phyloP scores from a whole-genome alignment of 1,140 invertebrate genomes.

The Sarcophaga peregrina region DNA sequence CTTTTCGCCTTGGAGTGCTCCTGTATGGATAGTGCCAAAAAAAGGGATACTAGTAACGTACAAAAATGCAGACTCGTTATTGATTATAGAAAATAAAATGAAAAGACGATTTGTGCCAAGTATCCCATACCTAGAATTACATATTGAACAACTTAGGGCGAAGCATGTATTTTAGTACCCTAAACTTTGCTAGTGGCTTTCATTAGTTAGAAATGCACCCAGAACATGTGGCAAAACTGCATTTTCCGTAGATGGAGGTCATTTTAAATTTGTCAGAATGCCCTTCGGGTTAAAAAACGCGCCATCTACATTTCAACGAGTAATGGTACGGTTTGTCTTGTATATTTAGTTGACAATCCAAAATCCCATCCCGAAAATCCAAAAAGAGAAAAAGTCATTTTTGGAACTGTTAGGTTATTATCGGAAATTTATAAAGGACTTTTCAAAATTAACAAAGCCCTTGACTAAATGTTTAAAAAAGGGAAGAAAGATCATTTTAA shows the following conservation, averaged over 20 bases:
- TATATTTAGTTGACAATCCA: not conserved
- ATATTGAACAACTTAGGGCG: constrained; percentile 39
- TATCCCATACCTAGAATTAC: constrained; percentile 41
- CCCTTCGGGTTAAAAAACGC: constrained; percentile 66
- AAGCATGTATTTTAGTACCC: constrained; percentile 37
- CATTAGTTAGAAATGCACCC: constrained; percentile 30
- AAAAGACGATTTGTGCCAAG: constrained; percentile 36
- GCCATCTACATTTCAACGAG: constrained; percentile 66
- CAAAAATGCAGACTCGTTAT: constrained; percentile 21
- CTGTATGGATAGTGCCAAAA: constrained; percentile 13
- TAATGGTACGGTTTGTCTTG: constrained; percentile 40
- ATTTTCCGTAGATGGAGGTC: constrained; percentile 62
- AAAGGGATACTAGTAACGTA: not conserved
- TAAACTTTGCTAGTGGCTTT: constrained; percentile 37
- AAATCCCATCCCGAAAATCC: too few species aligned
- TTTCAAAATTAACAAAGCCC: not conserved
- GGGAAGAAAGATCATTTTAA: constrained; percentile 3
- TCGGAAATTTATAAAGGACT: constrained; percentile 26
- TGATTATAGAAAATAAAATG: constrained; percentile 31
- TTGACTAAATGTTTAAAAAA: constrained; percentile 32
- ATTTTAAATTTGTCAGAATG: constrained; percentile 65
- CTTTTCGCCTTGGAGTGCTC: constrained; percentile 29
- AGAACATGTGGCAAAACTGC: constrained; percentile 63
- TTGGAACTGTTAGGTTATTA: constrained; percentile 26
- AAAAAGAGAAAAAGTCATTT: too few species aligned